phyloP scores from a whole-genome alignment of 2,888 invertebrate genomes.

The Elegia similella region DNA sequence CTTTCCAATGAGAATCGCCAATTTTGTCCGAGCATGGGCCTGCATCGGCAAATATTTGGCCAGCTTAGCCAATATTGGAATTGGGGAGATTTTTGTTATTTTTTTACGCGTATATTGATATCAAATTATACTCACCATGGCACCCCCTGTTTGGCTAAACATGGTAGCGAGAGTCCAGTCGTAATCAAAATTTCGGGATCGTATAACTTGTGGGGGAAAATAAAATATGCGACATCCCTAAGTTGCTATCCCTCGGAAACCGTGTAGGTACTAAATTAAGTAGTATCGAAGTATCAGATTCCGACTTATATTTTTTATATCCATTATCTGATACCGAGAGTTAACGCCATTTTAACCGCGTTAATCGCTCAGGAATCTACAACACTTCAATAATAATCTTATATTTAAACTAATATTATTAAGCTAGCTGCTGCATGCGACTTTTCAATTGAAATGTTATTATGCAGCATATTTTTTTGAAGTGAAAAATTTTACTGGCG shows the following conservation, averaged over 20 bases:
- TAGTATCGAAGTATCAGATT: background rate
- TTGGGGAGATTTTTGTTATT: conserved; percentile 22
- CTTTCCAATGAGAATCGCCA: conserved; percentile 47
- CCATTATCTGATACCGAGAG: background rate
- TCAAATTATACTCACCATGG: background rate
- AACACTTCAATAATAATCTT: no score
- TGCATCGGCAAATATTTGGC: conserved; percentile 33
- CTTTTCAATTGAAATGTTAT: no score
- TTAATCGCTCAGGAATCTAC: no score
- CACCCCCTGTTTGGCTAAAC: background rate
- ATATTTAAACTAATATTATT: no score
- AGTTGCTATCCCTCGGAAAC: background rate
- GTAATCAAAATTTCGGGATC: background rate
- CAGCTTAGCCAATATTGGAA: conserved; percentile 21
- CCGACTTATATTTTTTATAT: background rate
- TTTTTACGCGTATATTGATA: conserved; percentile 17
- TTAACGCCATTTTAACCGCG: background rate
- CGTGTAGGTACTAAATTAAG: no score
- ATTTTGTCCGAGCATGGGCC: conserved; percentile 28
- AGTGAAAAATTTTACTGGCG: no score
- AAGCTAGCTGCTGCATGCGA: no score
- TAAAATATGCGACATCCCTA: background rate
- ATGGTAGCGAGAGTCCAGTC: background rate
- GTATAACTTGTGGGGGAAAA: background rate
- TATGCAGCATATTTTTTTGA: no score